A percentile compares a stretch with the other conserved stretches of the same genome.
Conservation (phyloP, 2,113 vertebrate genomes). For the Neolamprologus toae region DNA sequence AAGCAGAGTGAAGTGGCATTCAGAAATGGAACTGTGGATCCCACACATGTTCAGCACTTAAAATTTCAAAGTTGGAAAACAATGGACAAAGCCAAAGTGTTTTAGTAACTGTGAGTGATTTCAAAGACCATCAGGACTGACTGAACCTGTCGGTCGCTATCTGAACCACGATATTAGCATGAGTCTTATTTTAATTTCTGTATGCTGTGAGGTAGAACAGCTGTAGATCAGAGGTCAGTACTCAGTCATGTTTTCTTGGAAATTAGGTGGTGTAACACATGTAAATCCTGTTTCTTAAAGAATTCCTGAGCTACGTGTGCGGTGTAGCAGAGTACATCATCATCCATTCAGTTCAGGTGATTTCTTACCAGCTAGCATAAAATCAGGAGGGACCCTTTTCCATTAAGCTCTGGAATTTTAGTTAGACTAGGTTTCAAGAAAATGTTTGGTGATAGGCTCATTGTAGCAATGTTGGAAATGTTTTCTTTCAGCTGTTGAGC, state of each 20-base stretch:
- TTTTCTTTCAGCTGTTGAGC: not conserved
- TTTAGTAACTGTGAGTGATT: not conserved
- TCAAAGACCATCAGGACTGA: not conserved
- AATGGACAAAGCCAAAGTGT: not conserved
- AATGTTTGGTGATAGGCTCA: not conserved
- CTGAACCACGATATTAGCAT: not conserved
- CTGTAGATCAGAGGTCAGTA: not conserved
- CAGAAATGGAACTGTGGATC: not conserved
- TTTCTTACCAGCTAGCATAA: not conserved
- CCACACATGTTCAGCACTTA: not conserved
- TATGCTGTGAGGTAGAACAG: not conserved
- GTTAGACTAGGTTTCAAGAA: not conserved
- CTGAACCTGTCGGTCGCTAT: not conserved
- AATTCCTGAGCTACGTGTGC: not conserved
- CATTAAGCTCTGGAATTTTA: not conserved
- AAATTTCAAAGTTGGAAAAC: not conserved
- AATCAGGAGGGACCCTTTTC: not conserved
- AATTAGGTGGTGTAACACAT: not conserved
- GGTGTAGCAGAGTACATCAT: not conserved
- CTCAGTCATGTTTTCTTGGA: not conserved
- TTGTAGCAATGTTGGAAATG: rapidly evolving
- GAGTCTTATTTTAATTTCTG: not conserved
- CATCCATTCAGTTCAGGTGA: not conserved
- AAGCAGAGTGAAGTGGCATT: not conserved
- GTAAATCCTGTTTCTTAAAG: not conserved